phyloP scores from a whole-genome alignment of 2,113 vertebrate species.

The Paracanthobrama guichenoti region DNA sequence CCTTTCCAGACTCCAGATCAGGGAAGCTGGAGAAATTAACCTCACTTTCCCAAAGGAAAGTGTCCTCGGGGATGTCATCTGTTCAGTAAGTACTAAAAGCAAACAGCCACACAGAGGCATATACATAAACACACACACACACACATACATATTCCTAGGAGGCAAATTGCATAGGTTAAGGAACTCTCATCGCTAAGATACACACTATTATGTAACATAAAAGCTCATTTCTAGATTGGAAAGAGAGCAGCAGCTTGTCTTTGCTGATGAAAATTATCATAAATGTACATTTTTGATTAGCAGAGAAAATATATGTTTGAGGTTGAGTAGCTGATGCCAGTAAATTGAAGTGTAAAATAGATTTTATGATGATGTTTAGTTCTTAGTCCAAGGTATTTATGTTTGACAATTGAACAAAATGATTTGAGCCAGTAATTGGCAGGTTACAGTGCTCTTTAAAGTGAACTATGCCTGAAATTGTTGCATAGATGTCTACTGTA shows the following conservation, averaged over 20 bases:
- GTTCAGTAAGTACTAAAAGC: constrained; percentile 60
- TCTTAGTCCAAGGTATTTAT: background rate
- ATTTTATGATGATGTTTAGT: background rate
- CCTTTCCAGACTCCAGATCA: constrained; percentile 61
- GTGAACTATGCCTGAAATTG: background rate
- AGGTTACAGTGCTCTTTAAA: background rate
- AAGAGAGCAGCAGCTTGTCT: background rate
- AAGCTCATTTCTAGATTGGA: background rate
- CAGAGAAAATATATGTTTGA: background rate
- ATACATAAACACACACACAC: constrained; percentile 42
- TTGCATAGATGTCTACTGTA: background rate
- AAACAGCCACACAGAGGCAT: constrained; percentile 19
- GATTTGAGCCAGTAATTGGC: background rate
- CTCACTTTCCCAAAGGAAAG: constrained; percentile 63
- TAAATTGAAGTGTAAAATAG: background rate
- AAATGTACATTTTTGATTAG: background rate
- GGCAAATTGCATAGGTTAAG: constrained; percentile 8
- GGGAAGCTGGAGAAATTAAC: constrained; percentile 66
- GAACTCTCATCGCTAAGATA: background rate
- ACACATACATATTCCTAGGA: background rate
- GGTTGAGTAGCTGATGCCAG: background rate
- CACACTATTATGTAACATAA: constrained; percentile 13
- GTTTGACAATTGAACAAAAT: background rate
- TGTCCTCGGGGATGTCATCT: constrained; percentile 70
- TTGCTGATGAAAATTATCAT: background rate